Evolutionary conservation across 2,113 vertebrate genomes (phyloP), one percentile per base, ranked within the genome.

Genomic region (Dromaius novaehollandiae): DNA sequence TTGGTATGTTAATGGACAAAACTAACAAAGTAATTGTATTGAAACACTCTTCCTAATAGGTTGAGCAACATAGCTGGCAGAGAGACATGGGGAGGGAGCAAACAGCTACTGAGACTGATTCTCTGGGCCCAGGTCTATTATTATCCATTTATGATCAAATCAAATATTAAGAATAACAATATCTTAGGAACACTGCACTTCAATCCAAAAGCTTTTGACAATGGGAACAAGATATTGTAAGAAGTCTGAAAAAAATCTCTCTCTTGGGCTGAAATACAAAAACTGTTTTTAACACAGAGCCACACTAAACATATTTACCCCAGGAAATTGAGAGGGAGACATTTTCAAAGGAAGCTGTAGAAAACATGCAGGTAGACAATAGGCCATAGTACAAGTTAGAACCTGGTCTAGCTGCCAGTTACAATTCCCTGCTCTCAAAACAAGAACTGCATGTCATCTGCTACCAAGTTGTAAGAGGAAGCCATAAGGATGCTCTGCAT

Each of bases 51-150:
- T 90, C 55, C 64, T 34, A 65, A 66, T 3, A 16, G 56, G 53
- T 3, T 17, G 55, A 93, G 79, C 24, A 91, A 46, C 0, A 0
- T 0, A 7, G 36, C 46, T 74, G 46, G 42, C 38, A 79, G 3
- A 8, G 55, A 76, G 34, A 82, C 30, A 8, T 77, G 16, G 9
- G n/a, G 40, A 82, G 24, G 17, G 19, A 90, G 28, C 4, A 40
- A 36, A 50, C 38, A 91, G 51, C 30, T 61, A 51, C n/a, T 5
- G 3, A 2, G 21, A 40, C 58, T 25, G 51, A 64, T 86, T 89
- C 20, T n/a, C 42, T 53, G 44, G 14, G 38, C 81, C 56, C 46
- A 78, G 64, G 21, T 50, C 75, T 86, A 38, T 66, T 77, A 26
- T 40, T 28, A 75, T 13, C 65, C 5, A 1, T 70, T 74, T 40